A percentile compares a stretch with the other conserved stretches of the same genome.
Evolutionary conservation across 2,888 invertebrate genomes (phyloP).

Genomic region (Drosophila algonquin): DNA sequence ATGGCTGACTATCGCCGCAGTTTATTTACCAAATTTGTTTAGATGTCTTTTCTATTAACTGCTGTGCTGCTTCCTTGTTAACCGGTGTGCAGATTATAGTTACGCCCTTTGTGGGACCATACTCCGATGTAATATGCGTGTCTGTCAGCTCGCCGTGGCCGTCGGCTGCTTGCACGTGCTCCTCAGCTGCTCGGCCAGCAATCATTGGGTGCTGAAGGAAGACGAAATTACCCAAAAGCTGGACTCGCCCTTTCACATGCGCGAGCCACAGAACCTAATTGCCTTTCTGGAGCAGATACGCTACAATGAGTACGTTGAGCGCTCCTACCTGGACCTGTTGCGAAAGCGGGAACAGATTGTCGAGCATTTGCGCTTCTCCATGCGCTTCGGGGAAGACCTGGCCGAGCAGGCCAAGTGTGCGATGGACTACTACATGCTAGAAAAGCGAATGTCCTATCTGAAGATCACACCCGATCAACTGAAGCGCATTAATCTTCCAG

Average conservation of each 20-base stretch:
- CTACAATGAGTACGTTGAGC: slow-evolving; percentile 81
- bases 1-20: not conserved
- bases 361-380: slow-evolving; percentile 81
- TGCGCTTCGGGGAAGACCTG: slow-evolving; percentile 81
- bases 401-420: slow-evolving; percentile 82
- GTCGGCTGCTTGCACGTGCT: slow-evolving; percentile 56
- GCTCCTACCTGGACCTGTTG: slow-evolving; percentile 77
- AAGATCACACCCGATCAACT: slow-evolving; percentile 79
- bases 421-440: slow-evolving; percentile 79
- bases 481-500: slow-evolving; percentile 77
- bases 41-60: not conserved
- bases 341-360: slow-evolving; percentile 80
- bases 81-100: not conserved
- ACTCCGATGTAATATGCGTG: slow-evolving; percentile 47
- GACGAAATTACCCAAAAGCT: slow-evolving; percentile 81
- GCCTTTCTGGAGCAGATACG: slow-evolving; percentile 82
- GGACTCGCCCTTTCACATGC: slow-evolving; percentile 83
- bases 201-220: slow-evolving; percentile 82
- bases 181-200: slow-evolving; percentile 55
- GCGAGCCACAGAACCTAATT: slow-evolving; percentile 81
- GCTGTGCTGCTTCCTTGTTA: not conserved
- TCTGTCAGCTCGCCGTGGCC: slow-evolving; percentile 45
- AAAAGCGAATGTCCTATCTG: slow-evolving; percentile 75
- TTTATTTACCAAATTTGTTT: slow-evolving; percentile 1
- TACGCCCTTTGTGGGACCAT: not conserved